Conservation (phyloP, 2,797 vertebrate genomes). For the Urocyon cinereoargenteus region DNA sequence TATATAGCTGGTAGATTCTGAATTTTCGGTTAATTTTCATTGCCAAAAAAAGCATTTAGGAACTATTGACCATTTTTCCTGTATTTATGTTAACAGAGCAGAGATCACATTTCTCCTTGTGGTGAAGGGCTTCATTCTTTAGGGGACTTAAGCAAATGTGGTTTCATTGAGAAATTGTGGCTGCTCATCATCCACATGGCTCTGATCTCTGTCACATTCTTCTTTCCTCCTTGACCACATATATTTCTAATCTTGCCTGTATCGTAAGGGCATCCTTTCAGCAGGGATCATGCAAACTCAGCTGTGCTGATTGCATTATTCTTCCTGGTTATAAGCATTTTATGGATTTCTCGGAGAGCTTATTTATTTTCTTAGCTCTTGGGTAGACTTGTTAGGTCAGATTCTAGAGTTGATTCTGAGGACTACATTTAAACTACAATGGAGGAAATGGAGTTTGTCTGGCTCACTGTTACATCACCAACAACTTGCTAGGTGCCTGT, state of each 20-base stretch:
- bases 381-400: background rate
- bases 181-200: accelerated
- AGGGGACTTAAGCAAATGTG: background rate
- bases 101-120: background rate
- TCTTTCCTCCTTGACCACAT: background rate
- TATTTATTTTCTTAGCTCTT: background rate
- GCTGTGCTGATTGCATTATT: background rate
- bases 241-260: background rate
- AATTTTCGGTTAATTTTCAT: background rate
- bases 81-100: background rate
- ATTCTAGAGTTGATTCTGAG: background rate
- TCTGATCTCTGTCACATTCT: background rate
- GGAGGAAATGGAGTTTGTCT: background rate
- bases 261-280: background rate
- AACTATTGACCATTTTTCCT: background rate
- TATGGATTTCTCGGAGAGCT: background rate
- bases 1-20: background rate
- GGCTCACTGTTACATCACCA: too few species aligned
- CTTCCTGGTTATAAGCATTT: background rate
- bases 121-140: too few species aligned
- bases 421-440: background rate
- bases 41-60: background rate
- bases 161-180: background rate
- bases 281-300: background rate
- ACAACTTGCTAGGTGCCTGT: too few species aligned